Evolutionary conservation across 1,140 invertebrate genomes (phyloP), one percentile per base, ranked within the genome.

Genomic region (Dendrolimus kikuchii): DNA sequence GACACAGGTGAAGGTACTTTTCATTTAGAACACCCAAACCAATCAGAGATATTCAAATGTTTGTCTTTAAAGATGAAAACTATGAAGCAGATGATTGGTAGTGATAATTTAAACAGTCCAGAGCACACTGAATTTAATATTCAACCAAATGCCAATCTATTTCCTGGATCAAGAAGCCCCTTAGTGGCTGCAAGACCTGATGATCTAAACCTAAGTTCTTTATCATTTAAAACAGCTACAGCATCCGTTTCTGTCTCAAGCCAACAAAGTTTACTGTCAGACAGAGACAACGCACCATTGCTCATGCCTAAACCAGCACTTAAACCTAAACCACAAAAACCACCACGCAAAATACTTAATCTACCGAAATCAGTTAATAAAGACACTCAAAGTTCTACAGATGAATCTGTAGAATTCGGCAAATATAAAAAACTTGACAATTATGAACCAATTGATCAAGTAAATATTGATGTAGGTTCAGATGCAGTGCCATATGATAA

Each of bases 1-100:
- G 90, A 92, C 57, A 94, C 94, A 5, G 95, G 95, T 2, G 95
- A 95, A 87, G 95, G 95, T 1, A 90, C 91, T 7, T 96, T 96
- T 74, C 92, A 91, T 52, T 86, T 96, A 57, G 92, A 94, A 68
- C 92, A 95, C 66, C 90, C 90, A 6, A 94, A 94, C 71, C 92
- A 93, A 48, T 92, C 93, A 62, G 93, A 95, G 78, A 94, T 95
- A 53, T 95, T 93, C 58, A 89, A 92, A 52, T 94, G 93, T 74
- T 89, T 95, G 53, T 92, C 92, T 1, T 88, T 92, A 2, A 94
- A 94, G 78, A 95, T 95, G 92, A 94, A 93, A 69, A 93, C 90
- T 4, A 95, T 95, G 93, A 95, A 94, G 71, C 93, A 95, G 77
- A 80, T 94, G 52, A 88, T 95, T 48, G 92, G 89, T 39, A 90